Evolutionary conservation across 1,140 invertebrate species (phyloP).

Genomic region (Drosophila parvula): DNA sequence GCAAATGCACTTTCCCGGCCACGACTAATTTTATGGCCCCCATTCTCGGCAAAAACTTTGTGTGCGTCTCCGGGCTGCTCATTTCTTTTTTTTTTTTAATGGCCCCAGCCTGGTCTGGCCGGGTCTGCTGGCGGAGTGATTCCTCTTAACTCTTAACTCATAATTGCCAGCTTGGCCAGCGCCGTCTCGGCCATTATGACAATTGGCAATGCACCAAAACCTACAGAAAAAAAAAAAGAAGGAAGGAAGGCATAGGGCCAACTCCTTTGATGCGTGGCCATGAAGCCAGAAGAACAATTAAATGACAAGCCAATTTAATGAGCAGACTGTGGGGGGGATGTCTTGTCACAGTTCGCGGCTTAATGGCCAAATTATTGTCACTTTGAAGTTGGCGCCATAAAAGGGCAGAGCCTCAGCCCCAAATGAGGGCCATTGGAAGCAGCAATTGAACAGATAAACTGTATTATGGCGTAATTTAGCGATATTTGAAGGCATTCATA

Average conservation of each 20-base stretch:
- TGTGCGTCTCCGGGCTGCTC: constrained; percentile 60
- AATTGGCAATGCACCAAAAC: constrained; percentile 74
- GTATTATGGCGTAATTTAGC: constrained; percentile 16
- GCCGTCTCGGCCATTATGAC: constrained; percentile 74
- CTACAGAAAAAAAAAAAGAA: background rate
- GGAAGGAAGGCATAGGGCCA: constrained; percentile 17
- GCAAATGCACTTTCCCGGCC: constrained; percentile 75
- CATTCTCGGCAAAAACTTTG: constrained; percentile 58
- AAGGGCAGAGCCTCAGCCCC: constrained; percentile 25
- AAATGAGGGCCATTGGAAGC: constrained; percentile 21
- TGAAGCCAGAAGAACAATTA: constrained; percentile 69
- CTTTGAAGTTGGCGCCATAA: constrained; percentile 79
- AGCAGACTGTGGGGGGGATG: constrained; percentile 40
- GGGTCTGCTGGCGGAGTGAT: constrained; percentile 57
- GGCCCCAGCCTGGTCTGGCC: constrained; percentile 30
- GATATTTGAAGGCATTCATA: background rate
- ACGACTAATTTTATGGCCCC: constrained; percentile 77
- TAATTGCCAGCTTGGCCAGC: constrained; percentile 73
- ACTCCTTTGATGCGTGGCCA: constrained; percentile 49
- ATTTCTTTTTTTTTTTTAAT: constrained; percentile 69
- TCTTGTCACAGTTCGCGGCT: constrained; percentile 39
- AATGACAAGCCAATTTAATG: constrained; percentile 79
- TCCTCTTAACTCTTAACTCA: constrained; percentile 73
- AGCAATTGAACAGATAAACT: constrained; percentile 37
- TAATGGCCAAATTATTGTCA: constrained; percentile 81